Percentiles rank a stretch among this genome's conserved stretches.
These are phyloP conservation scores for Dicyrtomina minuta DNA, from an alignment of 2,888 invertebrate species.

Conservation along the genomic window DNA sequence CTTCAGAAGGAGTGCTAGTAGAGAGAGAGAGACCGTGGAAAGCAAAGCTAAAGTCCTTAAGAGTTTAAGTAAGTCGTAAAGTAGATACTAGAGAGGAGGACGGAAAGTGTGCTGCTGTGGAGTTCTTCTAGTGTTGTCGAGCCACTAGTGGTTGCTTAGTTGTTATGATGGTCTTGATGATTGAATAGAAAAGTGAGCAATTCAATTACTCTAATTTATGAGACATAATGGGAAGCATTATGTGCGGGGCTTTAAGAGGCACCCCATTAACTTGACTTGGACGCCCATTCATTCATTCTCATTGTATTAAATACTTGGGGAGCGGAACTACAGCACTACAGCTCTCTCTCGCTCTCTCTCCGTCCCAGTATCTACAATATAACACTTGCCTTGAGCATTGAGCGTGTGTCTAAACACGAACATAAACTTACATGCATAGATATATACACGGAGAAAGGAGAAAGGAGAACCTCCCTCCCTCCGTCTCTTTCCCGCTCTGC, in stretches of 20 bases:
- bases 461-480: too few species aligned
- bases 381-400: not conserved
- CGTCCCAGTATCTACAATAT: too few species aligned
- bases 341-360: constrained; percentile 9
- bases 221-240: constrained; percentile 38
- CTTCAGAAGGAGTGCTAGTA: too few species aligned
- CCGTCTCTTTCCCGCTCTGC: too few species aligned
- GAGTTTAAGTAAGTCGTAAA: too few species aligned
- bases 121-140: too few species aligned
- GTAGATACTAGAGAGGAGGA: not conserved
- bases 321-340: constrained; percentile 1
- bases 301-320: constrained; percentile 30
- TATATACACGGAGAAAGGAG: too few species aligned
- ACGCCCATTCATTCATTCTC: constrained; percentile 27
- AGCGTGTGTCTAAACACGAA: too few species aligned
- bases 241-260: constrained; percentile 27
- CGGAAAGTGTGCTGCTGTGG: not conserved
- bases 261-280: constrained; percentile 26
- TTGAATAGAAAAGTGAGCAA: constrained; percentile 43
- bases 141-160: not conserved
- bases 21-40: too few species aligned
- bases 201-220: constrained; percentile 40
- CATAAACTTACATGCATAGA: too few species aligned
- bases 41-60: too few species aligned
- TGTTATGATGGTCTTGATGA: constrained; percentile 22